Percentiles rank a stretch among this genome's conserved stretches.
Evolutionary conservation across 2,888 invertebrate genomes (phyloP).

Genomic region (Eupeodes latifasciatus): DNA sequence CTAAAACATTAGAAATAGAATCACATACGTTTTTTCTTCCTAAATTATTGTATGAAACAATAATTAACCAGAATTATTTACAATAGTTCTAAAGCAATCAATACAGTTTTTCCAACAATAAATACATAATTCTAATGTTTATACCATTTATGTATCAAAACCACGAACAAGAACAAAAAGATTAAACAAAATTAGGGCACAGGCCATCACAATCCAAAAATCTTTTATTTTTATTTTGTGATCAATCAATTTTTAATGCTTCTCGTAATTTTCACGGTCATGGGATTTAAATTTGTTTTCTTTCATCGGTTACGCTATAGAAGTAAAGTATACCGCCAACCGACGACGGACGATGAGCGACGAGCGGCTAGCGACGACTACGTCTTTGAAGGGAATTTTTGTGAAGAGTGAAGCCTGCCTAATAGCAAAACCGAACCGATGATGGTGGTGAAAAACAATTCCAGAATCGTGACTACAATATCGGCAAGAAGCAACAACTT

Average conservation of each 20-base stretch:
- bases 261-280: slow-evolving; percentile 67
- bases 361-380: neutral
- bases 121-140: too few species aligned
- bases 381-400: neutral
- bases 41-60: too few species aligned
- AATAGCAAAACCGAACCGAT: neutral
- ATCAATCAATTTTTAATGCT: slow-evolving; percentile 62
- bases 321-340: neutral
- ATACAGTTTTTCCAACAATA: too few species aligned
- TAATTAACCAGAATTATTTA: too few species aligned
- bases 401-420: neutral
- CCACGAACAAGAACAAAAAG: neutral
- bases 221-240: slow-evolving; percentile 15
- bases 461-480: slow-evolving; percentile 69
- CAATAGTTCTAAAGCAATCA: too few species aligned
- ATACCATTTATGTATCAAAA: neutral
- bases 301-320: slow-evolving; percentile 4
- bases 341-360: neutral
- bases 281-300: slow-evolving; percentile 54
- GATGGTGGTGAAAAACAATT: slow-evolving; percentile 58
- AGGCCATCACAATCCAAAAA: slow-evolving; percentile 17
- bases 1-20: too few species aligned
- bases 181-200: slow-evolving; percentile 23
- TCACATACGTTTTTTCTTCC: too few species aligned
- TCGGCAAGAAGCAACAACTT: slow-evolving; percentile 24